Conservation (phyloP, 2,888 invertebrate species). For the Mylabris sibirica region DNA sequence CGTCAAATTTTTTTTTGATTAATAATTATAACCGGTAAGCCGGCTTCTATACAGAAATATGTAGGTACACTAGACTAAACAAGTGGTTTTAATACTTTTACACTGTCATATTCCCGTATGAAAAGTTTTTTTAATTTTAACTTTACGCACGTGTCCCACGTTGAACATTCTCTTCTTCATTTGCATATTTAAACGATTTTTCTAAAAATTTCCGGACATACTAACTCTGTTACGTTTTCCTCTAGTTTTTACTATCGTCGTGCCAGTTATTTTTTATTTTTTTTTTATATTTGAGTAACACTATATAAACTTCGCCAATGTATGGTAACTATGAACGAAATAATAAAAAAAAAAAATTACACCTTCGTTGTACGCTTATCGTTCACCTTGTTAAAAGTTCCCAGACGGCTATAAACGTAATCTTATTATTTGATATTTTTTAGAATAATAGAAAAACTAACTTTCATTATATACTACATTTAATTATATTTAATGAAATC, state of each 20-base stretch:
- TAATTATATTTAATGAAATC: background rate
- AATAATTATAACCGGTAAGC: no score
- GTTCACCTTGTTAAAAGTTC: background rate
- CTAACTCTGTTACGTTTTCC: constrained; percentile 31
- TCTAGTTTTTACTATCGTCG: constrained; percentile 17
- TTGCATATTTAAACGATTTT: constrained; percentile 44
- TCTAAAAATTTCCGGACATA: constrained; percentile 40
- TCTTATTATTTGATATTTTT: background rate
- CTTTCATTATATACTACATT: background rate
- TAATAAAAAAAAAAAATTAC: background rate
- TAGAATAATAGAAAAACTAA: background rate
- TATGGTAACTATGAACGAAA: background rate
- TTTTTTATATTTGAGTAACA: constrained; percentile 16
- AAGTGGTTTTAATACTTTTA: constrained; percentile 35
- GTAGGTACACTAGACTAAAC: no score
- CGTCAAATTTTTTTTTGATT: no score
- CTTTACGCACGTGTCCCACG: constrained; percentile 38
- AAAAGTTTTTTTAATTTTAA: constrained; percentile 36
- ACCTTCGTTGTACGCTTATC: background rate
- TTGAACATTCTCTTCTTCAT: constrained; percentile 39
- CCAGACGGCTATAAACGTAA: background rate
- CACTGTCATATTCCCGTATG: constrained; percentile 33
- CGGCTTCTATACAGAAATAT: no score
- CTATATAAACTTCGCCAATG: constrained; percentile 25
- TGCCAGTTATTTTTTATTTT: background rate